Conservation (phyloP, 2,113 vertebrate genomes). For the Thryonomys swinderianus region DNA sequence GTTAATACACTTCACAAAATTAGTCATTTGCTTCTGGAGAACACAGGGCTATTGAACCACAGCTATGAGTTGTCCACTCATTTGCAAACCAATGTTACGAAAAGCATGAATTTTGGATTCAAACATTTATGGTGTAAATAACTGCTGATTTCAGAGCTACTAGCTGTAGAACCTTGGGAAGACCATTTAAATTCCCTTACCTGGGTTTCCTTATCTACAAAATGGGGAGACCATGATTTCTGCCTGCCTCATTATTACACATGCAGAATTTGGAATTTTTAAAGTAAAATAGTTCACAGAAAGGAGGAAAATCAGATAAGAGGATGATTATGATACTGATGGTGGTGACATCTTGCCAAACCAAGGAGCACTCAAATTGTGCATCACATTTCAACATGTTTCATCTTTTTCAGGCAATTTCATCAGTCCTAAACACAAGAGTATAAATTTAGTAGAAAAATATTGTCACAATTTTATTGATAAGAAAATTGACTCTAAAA, state of each 20-base stretch:
- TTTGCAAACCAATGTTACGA: neutral
- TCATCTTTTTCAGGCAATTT: neutral
- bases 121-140: neutral
- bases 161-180: neutral
- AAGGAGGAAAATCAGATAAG: neutral
- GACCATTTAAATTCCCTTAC: neutral
- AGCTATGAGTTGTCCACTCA: neutral
- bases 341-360: neutral
- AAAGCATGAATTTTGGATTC: neutral
- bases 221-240: neutral
- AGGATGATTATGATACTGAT: neutral
- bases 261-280: neutral
- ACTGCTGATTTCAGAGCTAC: neutral
- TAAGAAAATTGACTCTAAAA: neutral
- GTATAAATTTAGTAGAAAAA: neutral
- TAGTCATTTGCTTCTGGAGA: neutral
- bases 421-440: neutral
- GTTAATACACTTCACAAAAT: neutral
- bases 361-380: neutral
- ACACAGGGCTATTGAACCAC: neutral
- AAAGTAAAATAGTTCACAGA: neutral
- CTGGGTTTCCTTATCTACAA: conserved; percentile 1
- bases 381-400: neutral
- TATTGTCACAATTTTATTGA: neutral
- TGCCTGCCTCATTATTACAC: neutral